These are phyloP conservation scores for Bucco capensis DNA, from an alignment of 2,113 vertebrate species.

Conservation along the genomic window DNA sequence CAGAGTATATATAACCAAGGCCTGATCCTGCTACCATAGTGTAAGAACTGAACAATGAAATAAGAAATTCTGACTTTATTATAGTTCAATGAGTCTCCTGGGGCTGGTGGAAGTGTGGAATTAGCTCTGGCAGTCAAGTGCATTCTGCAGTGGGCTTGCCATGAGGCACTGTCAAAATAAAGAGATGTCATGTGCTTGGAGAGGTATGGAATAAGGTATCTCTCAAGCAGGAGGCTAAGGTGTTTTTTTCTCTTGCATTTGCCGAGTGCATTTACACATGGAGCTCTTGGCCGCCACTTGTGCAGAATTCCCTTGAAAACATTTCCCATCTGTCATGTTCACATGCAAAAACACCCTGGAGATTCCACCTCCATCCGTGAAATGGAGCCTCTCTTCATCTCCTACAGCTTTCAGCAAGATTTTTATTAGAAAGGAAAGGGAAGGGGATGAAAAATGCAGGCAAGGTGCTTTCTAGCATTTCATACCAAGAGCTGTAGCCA, in stretches of 20 bases:
- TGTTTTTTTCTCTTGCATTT: neutral
- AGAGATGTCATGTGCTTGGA: neutral
- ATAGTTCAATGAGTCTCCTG: neutral
- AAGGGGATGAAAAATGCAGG: neutral
- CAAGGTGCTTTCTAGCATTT: neutral
- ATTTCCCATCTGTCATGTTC: constrained; percentile 35
- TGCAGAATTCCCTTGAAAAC: constrained; percentile 18
- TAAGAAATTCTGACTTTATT: neutral
- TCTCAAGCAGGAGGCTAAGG: neutral
- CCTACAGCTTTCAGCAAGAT: neutral
- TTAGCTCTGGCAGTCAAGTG: neutral
- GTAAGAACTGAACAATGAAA: neutral
- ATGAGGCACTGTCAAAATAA: neutral
- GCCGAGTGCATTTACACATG: constrained; percentile 28
- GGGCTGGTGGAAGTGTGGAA: neutral
- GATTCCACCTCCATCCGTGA: neutral
- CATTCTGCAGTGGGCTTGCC: neutral
- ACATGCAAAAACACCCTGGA: neutral
- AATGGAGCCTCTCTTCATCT: neutral
- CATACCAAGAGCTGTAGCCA: neutral
- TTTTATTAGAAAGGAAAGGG: neutral
- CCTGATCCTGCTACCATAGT: neutral
- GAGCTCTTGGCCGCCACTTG: constrained; percentile 24
- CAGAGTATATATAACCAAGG: neutral
- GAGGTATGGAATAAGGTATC: neutral